Evolutionary conservation across 2,113 vertebrate genomes (phyloP), one percentile per base, ranked within the genome.

Genomic region (Pedetes capensis): DNA sequence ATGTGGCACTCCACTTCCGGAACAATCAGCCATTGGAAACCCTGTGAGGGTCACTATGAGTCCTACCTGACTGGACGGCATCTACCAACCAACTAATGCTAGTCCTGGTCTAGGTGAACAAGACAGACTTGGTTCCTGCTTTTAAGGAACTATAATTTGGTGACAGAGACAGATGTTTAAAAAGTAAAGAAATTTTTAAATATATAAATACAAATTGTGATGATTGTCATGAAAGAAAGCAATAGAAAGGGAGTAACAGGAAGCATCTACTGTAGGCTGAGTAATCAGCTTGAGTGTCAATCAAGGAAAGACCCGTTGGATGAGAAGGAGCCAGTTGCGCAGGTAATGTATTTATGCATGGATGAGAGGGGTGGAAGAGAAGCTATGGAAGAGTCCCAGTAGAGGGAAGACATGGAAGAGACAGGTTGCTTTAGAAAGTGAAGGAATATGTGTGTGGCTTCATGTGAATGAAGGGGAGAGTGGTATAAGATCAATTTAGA

Each of bases 111-210:
- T 83, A 79, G 49, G n/a, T 64, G 78, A 75, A 39, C 8, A 84
- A 51, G 71, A 32, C 32, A 63, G 16, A 74, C 53, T 75, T 74
- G 78, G 18, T 76, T 91, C 39, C 61, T 39, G 25, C 18, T 53
- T 80, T 85, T 91, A 89, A 55, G 84, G 57, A 66, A 57, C 18
- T 78, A 23, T 81, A 37, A 93, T 78, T 93, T 89, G 79, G n/a
- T 89, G 84, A 64, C 34, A 59, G 71, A 92, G 20, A 75, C 44
- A 69, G 47, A 64, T 8, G n/a, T 92, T 93, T 86, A 79, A 86
- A 85, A 66, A 39, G 44, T 59, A 47, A 61, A 95, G 12, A 72
- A 61, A 66, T 79, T 8, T 82, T 5, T 66, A 57, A 66, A n/a
- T 74, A 39, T 57, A 18, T 47, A 53, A 25, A 76, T 74, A 63